Base-by-base conservation (phyloP, 2,888 invertebrate species). In the Leptinotarsa peninsularis region DNA sequence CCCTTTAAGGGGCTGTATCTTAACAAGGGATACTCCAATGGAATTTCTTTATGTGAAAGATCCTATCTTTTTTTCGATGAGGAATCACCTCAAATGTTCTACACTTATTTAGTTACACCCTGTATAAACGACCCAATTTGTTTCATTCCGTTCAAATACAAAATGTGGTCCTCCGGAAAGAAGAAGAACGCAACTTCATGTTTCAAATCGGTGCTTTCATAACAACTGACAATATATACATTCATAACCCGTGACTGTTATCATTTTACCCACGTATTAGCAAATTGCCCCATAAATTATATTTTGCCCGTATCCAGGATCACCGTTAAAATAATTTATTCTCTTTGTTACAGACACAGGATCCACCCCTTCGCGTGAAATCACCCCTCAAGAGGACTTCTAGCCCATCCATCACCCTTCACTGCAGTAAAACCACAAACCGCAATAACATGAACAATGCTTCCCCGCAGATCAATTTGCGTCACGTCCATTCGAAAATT, bases 321-420 rank as follows among this genome's bases (percentile, higher is more conserved):
- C 33, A 43, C 13, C 33, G 15, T 10, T 63, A 7, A 69, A 56
- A 21, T 68, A 33, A 73, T 69, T 18, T 33, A 60, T 71, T 67
- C 66, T 77, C 74, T 74, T 78, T 78, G 78, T 78, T 78, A 14
- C 78, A 78, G 78, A 71, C 69, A 54, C 43, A 1, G 73, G 66
- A 54, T 49, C 67, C 67, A 58, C 69, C 72, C 72, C 52, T 27
- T 68, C 27, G 66, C 66, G 72, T 72, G 67, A 69, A 72, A 66
- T 72, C 52, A 49, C 17, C 54, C 49, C 66, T 70, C 56, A 71
- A 63, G 63, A 63, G 63, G 74, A 67, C 33, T 17, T n/a, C 21
- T 13, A 52, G 14, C 27, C 10, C 50, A 68, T 54, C 50, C 13
- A 68, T 23, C 68, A 69, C 21, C 27, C 49, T 18, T n/a, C 52